Conservation (phyloP, 2,888 invertebrate species). For the Sympetrum striolatum region DNA sequence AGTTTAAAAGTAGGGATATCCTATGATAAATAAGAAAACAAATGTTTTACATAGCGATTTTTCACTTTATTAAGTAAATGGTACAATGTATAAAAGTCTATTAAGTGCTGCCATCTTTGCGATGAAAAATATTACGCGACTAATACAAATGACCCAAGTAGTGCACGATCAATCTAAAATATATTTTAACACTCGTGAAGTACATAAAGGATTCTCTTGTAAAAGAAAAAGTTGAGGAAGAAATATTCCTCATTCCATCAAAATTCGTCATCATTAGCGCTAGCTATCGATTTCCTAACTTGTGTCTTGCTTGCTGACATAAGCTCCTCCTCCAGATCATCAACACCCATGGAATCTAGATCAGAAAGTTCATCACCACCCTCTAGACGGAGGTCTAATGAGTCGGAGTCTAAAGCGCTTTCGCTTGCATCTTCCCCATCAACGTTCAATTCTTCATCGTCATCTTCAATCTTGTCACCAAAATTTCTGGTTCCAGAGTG, state of each 20-base stretch:
- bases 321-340: constrained; percentile 15
- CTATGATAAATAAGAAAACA: background rate
- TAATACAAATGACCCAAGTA: background rate
- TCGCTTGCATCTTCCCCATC: constrained; percentile 31
- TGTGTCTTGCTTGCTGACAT: background rate
- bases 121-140: background rate
- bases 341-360: constrained; percentile 17
- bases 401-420: constrained; percentile 14
- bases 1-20: background rate
- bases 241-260: background rate
- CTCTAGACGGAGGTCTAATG: background rate
- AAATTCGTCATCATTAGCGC: constrained; percentile 17
- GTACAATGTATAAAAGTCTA: background rate
- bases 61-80: background rate
- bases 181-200: background rate
- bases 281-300: background rate
- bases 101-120: background rate
- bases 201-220: background rate
- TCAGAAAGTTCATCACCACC: constrained; percentile 23
- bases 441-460: constrained; percentile 2
- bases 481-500: constrained; percentile 26
- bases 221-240: too few relatives aligned
- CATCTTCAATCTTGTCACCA: constrained; percentile 32
- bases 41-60: background rate
- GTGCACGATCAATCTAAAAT: background rate